These are phyloP conservation scores for Anisognathus igniventris DNA, from an alignment of 2,797 vertebrate genomes.

Conservation along the genomic window DNA sequence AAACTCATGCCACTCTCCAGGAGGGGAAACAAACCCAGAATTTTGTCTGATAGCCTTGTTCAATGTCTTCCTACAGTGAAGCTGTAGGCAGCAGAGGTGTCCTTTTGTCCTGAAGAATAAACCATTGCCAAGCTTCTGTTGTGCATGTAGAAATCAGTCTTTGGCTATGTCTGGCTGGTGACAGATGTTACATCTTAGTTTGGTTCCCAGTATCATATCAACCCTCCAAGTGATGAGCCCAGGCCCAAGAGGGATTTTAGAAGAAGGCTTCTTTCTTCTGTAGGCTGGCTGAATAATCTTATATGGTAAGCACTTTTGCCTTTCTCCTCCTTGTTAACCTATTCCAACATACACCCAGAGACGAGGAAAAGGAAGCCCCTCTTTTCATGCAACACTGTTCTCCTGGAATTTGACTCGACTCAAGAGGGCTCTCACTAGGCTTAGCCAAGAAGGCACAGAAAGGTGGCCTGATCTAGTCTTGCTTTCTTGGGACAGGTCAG, in stretches of 20 bases:
- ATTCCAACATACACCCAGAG: background rate
- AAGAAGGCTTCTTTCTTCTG: background rate
- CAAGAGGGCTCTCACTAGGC: background rate
- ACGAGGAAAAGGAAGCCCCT: background rate
- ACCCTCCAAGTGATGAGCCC: background rate
- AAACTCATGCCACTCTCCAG: background rate
- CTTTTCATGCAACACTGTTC: background rate
- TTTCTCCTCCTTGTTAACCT: background rate
- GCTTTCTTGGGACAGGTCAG: background rate
- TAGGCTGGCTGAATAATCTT: background rate
- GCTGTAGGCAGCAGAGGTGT: background rate
- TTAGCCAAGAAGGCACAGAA: background rate
- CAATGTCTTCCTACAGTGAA: background rate
- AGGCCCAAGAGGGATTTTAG: background rate
- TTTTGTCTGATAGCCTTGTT: background rate
- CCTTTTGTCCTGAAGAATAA: background rate
- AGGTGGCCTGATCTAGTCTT: background rate
- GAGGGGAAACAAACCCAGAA: background rate
- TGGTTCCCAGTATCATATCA: background rate
- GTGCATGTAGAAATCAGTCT: background rate
- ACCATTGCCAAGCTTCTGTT: background rate
- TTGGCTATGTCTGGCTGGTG: background rate
- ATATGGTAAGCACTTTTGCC: background rate
- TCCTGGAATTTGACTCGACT: background rate
- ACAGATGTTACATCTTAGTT: background rate